Evolutionary conservation across 2,797 vertebrate species (phyloP).

Genomic region (Mycteria americana): DNA sequence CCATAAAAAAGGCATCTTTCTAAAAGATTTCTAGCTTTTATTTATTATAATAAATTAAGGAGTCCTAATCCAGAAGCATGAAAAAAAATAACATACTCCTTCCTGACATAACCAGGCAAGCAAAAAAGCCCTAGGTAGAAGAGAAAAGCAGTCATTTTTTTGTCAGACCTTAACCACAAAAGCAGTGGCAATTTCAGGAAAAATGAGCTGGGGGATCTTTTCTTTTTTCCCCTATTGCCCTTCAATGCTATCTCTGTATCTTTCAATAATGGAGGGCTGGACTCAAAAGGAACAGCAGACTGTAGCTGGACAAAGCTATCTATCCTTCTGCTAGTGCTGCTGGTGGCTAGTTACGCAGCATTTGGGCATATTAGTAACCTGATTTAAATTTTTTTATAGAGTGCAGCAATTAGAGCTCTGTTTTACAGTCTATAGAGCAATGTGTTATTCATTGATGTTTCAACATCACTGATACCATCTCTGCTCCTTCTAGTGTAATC

Average conservation of each 20-base stretch:
- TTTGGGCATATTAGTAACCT: background rate
- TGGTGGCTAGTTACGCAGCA: background rate
- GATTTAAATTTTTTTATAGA: background rate
- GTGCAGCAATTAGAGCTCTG: background rate
- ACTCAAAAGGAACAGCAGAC: background rate
- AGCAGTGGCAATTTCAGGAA: background rate
- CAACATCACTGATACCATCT: background rate
- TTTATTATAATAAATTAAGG: background rate
- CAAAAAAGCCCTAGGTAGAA: background rate
- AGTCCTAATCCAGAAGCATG: background rate
- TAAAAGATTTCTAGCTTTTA: background rate
- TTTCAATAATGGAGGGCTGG: background rate
- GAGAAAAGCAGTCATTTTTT: background rate
- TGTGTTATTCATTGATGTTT: background rate
- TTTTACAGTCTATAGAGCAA: background rate
- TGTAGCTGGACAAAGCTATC: background rate
- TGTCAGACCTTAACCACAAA: background rate
- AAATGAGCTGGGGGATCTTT: background rate
- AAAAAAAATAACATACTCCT: background rate
- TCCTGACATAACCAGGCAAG: background rate
- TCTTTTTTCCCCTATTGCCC: background rate
- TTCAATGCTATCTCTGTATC: background rate
- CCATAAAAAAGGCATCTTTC: background rate
- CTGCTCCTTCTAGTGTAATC: background rate
- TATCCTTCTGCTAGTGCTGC: background rate